Evolutionary conservation across 1,140 invertebrate genomes (phyloP), one percentile per base, ranked within the genome.

Genomic region (Drosophila ficusphila): DNA sequence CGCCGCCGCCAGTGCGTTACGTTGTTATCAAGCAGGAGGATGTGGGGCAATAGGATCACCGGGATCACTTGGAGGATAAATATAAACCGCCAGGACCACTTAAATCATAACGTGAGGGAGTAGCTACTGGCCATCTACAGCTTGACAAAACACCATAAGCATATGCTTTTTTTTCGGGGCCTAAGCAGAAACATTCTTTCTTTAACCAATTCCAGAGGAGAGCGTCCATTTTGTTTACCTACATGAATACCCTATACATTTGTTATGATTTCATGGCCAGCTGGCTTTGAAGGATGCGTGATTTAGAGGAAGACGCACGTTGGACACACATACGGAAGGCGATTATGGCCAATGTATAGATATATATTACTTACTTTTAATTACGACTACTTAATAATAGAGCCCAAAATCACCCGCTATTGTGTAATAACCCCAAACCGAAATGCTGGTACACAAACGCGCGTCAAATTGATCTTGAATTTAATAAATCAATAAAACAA

Each of bases 21-120:
- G 77, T 86, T 81, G 81, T 86, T 65, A 74, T 81, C 9, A 81
- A 85, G 21, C 76, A 73, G 58, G n/a, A 27, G 8, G 42, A 76
- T 12, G 14, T 56, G 8, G 38, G 75, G 36, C n/a, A 19, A n/a
- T 23, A 62, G n/a, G 9, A 49, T 7, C 12, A 58, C 11, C 18
- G 25, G 16, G 18, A 49, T 44, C 8, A 33, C 4, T 4, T 51
- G 18, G 29, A 41, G 6, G 6, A 34, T 18, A 8, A 5, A 7
- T 2, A 8, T 12, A 23, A 11, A 9, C 12, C 9, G 21, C 8
- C n/a, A 18, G 19, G 23, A 16, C 34, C 16, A 53, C 36, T 39
- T 18, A 19, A 39, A 11, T 39, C 9, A 21, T 14, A 29, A 8
- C 47, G 14, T 8, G 9, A 27, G 25, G 48, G 33, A 16, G 18